Conservation (phyloP, 1,140 invertebrate species). For the Dinothrombium tinctorium region DNA sequence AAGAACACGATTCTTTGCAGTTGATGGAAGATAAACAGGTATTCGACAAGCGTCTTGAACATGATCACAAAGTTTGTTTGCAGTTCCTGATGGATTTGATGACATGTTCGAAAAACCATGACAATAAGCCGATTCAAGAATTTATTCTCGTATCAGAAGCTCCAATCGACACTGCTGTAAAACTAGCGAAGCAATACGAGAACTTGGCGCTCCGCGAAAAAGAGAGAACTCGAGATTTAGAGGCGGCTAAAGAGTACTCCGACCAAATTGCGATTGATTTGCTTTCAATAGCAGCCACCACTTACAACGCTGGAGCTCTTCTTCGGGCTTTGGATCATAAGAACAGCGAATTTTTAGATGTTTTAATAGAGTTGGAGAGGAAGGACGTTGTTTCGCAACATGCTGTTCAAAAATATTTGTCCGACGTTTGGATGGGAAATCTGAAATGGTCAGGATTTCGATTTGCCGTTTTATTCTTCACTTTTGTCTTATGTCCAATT, state of each 20-base stretch:
- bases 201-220: conserved; percentile 72
- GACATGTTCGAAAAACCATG: conserved; percentile 87
- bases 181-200: conserved; percentile 55
- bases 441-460: conserved; percentile 87
- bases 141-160: conserved; percentile 88
- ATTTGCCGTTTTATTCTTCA: conserved; percentile 67
- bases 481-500: conserved; percentile 75
- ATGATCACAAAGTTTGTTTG: conserved; percentile 10
- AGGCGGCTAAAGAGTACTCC: conserved; percentile 79
- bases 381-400: conserved; percentile 54
- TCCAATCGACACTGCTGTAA: conserved; percentile 91
- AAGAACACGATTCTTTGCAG: conserved; percentile 86
- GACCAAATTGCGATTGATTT: conserved; percentile 92
- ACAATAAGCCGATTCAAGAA: conserved; percentile 87
- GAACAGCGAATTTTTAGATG: conserved; percentile 83
- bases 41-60: conserved; percentile 6
- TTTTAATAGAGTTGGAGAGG: conserved; percentile 76
- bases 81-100: conserved; percentile 95
- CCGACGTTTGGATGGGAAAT: conserved; percentile 88
- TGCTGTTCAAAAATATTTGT: conserved; percentile 27
- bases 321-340: conserved; percentile 69
- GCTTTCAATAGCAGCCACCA: conserved; percentile 68
- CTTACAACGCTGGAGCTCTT: conserved; percentile 72
- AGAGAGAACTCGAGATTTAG: conserved; percentile 84
- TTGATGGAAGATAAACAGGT: conserved; percentile 88